Base-by-base conservation (phyloP, 2,888 invertebrate genomes). In the Standfussiana lucernea region DNA sequence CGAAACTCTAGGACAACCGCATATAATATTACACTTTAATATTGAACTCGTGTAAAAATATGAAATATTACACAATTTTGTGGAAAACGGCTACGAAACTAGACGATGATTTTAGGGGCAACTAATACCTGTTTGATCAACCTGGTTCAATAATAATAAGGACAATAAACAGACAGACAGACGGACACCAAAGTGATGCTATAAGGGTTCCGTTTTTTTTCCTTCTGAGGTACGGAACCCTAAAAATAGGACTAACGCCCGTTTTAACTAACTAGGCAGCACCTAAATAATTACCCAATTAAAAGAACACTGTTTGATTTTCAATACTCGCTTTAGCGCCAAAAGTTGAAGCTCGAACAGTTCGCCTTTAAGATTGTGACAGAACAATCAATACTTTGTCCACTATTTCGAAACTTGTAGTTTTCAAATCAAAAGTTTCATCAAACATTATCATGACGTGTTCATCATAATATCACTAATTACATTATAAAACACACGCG, bases 1-100 rank as follows among this genome's bases (percentile, higher is more conserved):
- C 67, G 32, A 71, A 59, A 35, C 62, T 84, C 70, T 84, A 84
- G 80, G 80, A 75, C 72, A 84, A 86, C 87, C 13, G 47, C 75
- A 40, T 86, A 50, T 61, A 61, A 65, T 15, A 72, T n/a, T 35
- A 62, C 21, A n/a, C 28, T n/a, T n/a, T 66, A 40, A 28, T 32
- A 32, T 37, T 18, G 3, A 37, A 59, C 11, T 24, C 7, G 15
- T 56, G 24, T 15, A 47, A 79, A 59, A 69, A 47, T 28, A 32
- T 10, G 2, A 50, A 42, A 50, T 35, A 50, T 35, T 62, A 61
- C 40, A 32, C 61, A 28, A 75, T 40, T 40, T 28, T 47, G 10
- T 40, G 4, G 24, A 77, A 40, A 50, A 50, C 13, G 24, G 11
- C 8, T 37, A n/a, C 7, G 2, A 24, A 75, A 47, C 8, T 40